phyloP scores from a whole-genome alignment of 2,888 invertebrate genomes.

The Baccha elongata region DNA sequence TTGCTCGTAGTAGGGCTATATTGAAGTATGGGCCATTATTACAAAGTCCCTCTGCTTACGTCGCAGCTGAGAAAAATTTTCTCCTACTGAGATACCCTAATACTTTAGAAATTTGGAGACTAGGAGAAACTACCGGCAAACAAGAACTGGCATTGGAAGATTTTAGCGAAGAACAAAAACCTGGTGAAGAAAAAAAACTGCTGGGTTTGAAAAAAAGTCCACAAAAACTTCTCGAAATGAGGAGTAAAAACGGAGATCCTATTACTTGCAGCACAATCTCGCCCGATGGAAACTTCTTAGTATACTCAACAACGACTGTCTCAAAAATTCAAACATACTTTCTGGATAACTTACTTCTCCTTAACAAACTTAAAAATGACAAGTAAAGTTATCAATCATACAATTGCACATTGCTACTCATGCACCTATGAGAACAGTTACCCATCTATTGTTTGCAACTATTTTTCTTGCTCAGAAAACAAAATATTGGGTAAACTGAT shows the following conservation, averaged over 20 bases:
- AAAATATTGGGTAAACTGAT: too few relatives aligned
- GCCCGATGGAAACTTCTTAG: constrained; percentile 87
- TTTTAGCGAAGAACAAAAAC: constrained; percentile 75
- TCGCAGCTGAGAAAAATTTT: constrained; percentile 84
- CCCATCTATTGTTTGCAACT: too few relatives aligned
- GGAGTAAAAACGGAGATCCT: constrained; percentile 86
- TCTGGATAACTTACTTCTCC: too few relatives aligned
- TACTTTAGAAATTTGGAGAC: constrained; percentile 86
- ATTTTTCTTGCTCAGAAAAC: too few relatives aligned
- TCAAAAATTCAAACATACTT: too few relatives aligned
- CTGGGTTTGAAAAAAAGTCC: constrained; percentile 83
- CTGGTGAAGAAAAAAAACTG: constrained; percentile 44
- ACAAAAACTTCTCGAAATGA: constrained; percentile 87
- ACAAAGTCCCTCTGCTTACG: constrained; percentile 84
- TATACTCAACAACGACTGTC: constrained; percentile 88
- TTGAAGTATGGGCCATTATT: constrained; percentile 89
- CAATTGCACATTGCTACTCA: too few relatives aligned
- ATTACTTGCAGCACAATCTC: constrained; percentile 89
- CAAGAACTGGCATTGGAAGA: constrained; percentile 76
- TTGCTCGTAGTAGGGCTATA: constrained; percentile 84
- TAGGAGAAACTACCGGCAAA: constrained; percentile 82
- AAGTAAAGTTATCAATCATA: too few relatives aligned
- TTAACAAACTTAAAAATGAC: too few relatives aligned
- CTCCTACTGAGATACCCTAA: constrained; percentile 85
- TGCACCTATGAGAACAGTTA: too few relatives aligned